Base-by-base conservation (phyloP, 2,888 invertebrate genomes). In the Nomada fabriciana region DNA sequence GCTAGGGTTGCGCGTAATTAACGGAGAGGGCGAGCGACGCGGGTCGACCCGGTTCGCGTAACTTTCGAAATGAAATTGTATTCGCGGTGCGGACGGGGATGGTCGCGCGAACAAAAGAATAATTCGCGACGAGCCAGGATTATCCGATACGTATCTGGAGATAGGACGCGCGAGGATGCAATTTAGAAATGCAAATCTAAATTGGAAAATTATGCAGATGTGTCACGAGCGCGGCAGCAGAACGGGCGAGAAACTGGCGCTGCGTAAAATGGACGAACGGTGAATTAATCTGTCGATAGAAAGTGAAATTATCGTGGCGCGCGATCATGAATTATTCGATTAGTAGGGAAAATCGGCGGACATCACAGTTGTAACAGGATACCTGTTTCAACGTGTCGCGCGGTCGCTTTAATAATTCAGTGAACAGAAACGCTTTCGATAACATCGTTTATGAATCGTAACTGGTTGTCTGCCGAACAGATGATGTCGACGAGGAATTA, bases 151-250 rank as follows among this genome's bases (percentile, higher is more conserved):
- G 50, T 20, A 43, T 18, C 60, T 23, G 20, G 60, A 65, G 65
- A 74, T 71, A 71, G 59, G 18, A 25, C 20, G 52, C 76, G 61
- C 64, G 76, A 29, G 74, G 73, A 70, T 69, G 78, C 74, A 82
- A 83, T 83, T 82, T 82, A 78, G 75, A 69, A 72, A 83, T 83
- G 83, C 83, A 82, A 83, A 83, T 83, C 75, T 74, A 82, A 82
- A 83, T 82, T 78, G 83, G 75, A 83, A 78, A 83, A 83, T 82
- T 82, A 83, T 83, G 78, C 83, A 73, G 68, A 69, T 65, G 64
- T 50, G 43, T 25, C 7, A 23, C 7, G 23, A 15, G 47, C 13
- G n/a, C n/a, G 11, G 5, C 10, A 13, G 47, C 43, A 1, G n/a
- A 1, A n/a, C 18, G 36, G 36, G 20, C 13, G 11, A 29, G 53